Evolutionary conservation across 2,797 vertebrate genomes (phyloP).

Genomic region (Morelia viridis): DNA sequence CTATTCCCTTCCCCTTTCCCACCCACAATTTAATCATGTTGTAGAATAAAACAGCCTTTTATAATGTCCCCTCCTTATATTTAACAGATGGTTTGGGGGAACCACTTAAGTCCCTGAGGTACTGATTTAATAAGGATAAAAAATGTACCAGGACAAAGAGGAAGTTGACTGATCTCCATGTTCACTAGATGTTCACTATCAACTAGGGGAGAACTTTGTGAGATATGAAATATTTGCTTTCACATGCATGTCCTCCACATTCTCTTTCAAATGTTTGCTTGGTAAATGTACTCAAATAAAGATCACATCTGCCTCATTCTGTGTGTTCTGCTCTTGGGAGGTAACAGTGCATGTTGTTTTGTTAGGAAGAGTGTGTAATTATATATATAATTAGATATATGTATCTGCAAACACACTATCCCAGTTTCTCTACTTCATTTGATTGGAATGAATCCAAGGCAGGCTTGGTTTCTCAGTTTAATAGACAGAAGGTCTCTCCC

Average conservation of each 20-base stretch:
- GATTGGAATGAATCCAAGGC: conserved; percentile 65
- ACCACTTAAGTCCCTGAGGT: conserved; percentile 67
- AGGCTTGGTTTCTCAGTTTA: conserved; percentile 67
- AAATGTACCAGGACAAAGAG: conserved; percentile 69
- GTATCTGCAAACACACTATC: conserved; percentile 62
- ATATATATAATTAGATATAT: conserved; percentile 65
- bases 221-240: conserved; percentile 62
- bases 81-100: conserved; percentile 65
- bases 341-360: conserved; percentile 63
- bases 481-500: conserved; percentile 67
- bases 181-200: conserved; percentile 64
- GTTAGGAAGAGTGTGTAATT: conserved; percentile 38
- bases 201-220: conserved; percentile 59
- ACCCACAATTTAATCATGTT: conserved; percentile 42
- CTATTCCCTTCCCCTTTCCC: conserved; percentile 51
- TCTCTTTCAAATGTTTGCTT: conserved; percentile 52
- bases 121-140: conserved; percentile 67
- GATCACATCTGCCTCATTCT: conserved; percentile 60
- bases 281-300: conserved; percentile 57
- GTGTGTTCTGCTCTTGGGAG: conserved; percentile 58
- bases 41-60: conserved; percentile 53
- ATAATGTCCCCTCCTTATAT: conserved; percentile 56
- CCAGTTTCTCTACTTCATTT: conserved; percentile 66
- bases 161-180: conserved; percentile 67
- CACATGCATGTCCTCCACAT: conserved; percentile 61